phyloP scores from a whole-genome alignment of 2,113 vertebrate genomes.

The Asarcornis scutulata region DNA sequence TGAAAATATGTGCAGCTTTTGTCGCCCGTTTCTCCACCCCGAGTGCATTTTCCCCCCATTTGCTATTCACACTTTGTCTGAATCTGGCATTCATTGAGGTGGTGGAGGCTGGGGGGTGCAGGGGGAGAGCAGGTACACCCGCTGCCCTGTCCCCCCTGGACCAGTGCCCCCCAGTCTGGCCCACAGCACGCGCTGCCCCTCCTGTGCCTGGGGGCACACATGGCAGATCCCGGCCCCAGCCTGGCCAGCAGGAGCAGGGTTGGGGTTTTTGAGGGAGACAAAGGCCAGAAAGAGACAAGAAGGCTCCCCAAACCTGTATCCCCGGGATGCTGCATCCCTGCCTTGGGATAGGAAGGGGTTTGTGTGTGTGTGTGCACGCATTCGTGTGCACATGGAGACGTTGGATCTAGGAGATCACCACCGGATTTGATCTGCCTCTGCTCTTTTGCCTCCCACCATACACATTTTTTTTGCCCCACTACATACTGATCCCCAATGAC shows the following conservation, averaged over 20 bases:
- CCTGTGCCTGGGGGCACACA: no score
- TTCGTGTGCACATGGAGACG: background rate
- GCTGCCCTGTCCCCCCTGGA: no score
- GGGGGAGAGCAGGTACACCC: background rate
- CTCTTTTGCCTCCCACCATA: background rate
- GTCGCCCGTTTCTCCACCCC: background rate
- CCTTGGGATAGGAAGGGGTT: background rate
- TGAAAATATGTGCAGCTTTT: slow-evolving; percentile 41
- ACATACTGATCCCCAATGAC: background rate
- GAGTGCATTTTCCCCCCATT: background rate
- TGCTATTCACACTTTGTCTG: background rate
- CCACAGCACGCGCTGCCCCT: background rate
- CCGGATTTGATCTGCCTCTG: background rate
- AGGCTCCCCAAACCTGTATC: background rate
- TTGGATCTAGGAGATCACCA: background rate
- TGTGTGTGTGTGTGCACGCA: background rate
- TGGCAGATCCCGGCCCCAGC: background rate
- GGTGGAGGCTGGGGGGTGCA: background rate
- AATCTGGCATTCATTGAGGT: background rate
- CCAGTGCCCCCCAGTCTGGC: background rate
- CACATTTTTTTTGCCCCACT: background rate
- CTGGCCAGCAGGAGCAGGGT: background rate
- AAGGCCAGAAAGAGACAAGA: background rate
- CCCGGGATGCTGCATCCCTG: background rate
- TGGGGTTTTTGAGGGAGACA: no score